Evolutionary conservation across 1,140 invertebrate genomes (phyloP).

Genomic region (Apis laboriosa): DNA sequence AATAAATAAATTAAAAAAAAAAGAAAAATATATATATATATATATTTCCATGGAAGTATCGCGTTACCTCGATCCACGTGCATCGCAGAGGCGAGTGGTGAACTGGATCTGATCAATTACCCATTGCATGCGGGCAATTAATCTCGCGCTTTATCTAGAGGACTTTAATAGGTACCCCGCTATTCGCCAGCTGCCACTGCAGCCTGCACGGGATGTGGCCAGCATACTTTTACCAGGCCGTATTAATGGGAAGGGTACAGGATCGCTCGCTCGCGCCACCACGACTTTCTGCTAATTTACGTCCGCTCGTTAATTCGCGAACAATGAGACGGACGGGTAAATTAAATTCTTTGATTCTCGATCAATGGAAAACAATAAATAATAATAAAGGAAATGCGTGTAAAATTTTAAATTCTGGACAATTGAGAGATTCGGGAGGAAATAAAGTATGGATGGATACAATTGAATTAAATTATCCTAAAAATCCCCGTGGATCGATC

Average conservation of each 20-base stretch:
- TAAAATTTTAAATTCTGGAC: too few relatives aligned
- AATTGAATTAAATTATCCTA: too few relatives aligned
- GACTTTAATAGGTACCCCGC: constrained; percentile 66
- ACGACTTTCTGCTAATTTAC: constrained; percentile 24
- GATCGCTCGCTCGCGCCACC: constrained; percentile 23
- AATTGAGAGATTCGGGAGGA: too few relatives aligned
- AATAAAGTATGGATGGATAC: too few relatives aligned
- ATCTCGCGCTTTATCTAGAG: constrained; percentile 65
- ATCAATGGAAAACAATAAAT: too few relatives aligned
- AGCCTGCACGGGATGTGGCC: constrained; percentile 53
- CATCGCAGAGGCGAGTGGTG: constrained; percentile 40
- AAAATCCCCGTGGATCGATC: too few relatives aligned
- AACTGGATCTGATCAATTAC: constrained; percentile 68
- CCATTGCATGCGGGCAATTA: constrained; percentile 66
- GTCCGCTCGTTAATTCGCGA: constrained; percentile 15
- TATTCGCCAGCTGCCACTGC: constrained; percentile 65
- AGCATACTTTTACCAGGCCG: constrained; percentile 42
- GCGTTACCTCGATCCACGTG: constrained; percentile 33
- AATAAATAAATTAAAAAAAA: background rate
- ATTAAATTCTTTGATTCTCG: background rate
- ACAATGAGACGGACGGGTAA: background rate
- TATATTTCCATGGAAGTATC: background rate
- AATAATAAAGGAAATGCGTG: too few relatives aligned
- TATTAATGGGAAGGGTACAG: constrained; percentile 37
- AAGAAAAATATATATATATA: too few relatives aligned